Conservation (phyloP, 2,113 vertebrate genomes). For the Mormyrus lacerda region DNA sequence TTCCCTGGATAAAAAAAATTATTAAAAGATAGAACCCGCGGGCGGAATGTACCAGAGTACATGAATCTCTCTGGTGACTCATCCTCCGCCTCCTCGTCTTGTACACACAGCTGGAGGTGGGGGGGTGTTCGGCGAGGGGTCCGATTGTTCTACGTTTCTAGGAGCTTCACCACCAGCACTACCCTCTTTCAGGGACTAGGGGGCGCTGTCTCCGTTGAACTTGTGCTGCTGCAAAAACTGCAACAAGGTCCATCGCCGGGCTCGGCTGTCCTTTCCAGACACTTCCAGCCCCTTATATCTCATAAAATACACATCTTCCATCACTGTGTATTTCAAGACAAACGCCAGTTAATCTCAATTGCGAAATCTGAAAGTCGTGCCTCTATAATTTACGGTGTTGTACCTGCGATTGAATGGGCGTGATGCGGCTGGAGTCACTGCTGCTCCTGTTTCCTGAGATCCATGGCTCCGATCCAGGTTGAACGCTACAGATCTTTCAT, state of each 20-base stretch:
- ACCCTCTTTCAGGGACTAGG: neutral
- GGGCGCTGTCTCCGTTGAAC: neutral
- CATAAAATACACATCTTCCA: neutral
- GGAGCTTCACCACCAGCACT: neutral
- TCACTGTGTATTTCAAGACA: neutral
- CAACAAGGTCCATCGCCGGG: neutral
- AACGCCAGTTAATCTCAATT: neutral
- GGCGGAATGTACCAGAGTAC: conserved; percentile 3
- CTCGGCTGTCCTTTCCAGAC: neutral
- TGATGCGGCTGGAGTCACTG: neutral
- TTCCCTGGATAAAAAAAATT: conserved; percentile 26
- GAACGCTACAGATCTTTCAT: neutral
- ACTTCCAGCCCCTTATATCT: neutral
- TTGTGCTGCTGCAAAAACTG: neutral
- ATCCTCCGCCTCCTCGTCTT: conserved; percentile 19
- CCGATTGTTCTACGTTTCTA: neutral
- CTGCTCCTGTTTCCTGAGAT: neutral
- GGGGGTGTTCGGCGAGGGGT: neutral
- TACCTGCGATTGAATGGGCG: neutral
- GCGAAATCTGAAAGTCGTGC: neutral
- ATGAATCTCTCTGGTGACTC: conserved; percentile 39
- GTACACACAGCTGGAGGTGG: neutral
- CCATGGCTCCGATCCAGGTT: neutral
- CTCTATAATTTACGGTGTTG: neutral
- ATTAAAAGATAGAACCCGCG: conserved; percentile 27